Evolutionary conservation across 2,888 invertebrate species (phyloP).

Genomic region (Phlogophora meticulosa): DNA sequence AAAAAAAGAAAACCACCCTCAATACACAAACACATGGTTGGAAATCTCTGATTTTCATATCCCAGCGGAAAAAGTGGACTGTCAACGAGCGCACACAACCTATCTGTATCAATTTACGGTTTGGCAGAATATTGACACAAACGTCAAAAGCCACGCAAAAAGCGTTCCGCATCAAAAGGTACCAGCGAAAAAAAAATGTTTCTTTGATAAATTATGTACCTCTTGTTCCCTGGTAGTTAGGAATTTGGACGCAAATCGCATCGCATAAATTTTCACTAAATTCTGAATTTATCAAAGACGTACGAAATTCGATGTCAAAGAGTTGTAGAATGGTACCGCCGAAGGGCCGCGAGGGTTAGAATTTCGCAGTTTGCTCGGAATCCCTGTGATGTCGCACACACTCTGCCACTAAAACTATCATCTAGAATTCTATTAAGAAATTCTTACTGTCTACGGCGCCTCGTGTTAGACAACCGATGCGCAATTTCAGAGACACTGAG

Average conservation of each 20-base stretch:
- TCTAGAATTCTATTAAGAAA: slow-evolving; percentile 73
- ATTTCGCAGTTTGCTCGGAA: slow-evolving; percentile 75
- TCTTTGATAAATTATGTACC: slow-evolving; percentile 68
- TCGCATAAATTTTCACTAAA: slow-evolving; percentile 64
- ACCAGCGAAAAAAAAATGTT: slow-evolving; percentile 44
- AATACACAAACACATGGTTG: not conserved
- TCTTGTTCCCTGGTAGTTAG: slow-evolving; percentile 54
- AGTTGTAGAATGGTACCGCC: slow-evolving; percentile 71
- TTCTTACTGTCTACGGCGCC: slow-evolving; percentile 61
- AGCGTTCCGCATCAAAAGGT: slow-evolving; percentile 40
- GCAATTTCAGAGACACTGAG: slow-evolving; percentile 16
- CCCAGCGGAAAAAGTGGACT: slow-evolving; percentile 8
- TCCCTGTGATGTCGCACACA: slow-evolving; percentile 75
- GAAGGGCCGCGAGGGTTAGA: slow-evolving; percentile 69
- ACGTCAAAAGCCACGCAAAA: slow-evolving; percentile 47
- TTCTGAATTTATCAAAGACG: slow-evolving; percentile 72
- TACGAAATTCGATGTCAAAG: slow-evolving; percentile 76
- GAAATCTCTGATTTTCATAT: slow-evolving; percentile 20
- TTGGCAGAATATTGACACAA: slow-evolving; percentile 49
- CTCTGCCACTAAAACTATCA: slow-evolving; percentile 72
- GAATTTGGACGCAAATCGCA: slow-evolving; percentile 64
- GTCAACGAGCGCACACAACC: slow-evolving; percentile 14
- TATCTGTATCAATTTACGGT: slow-evolving; percentile 42
- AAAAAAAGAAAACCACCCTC: not conserved
- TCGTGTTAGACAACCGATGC: slow-evolving; percentile 30